These are phyloP conservation scores for Hephaestus fuliginosus DNA, from an alignment of 2,797 vertebrate species.

Conservation along the genomic window DNA sequence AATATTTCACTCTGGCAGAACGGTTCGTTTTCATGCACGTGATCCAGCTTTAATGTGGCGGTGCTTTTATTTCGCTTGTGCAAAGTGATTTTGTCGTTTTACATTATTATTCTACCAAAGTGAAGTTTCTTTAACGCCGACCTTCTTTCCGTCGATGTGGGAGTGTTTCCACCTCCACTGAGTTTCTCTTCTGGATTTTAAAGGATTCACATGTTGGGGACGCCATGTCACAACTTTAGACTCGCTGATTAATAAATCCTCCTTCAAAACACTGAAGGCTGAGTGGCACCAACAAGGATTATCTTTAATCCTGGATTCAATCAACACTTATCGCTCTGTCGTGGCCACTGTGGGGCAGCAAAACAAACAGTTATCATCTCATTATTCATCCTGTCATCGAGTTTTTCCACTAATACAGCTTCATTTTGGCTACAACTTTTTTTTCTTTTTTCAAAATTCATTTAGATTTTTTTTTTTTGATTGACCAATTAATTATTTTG, in stretches of 20 bases:
- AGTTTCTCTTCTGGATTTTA: neutral
- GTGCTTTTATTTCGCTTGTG: conserved; percentile 22
- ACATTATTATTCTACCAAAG: conserved; percentile 22
- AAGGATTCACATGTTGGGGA: neutral
- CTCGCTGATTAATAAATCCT: neutral
- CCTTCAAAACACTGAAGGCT: neutral
- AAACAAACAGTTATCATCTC: neutral
- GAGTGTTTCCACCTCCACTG: neutral
- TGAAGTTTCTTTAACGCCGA: neutral
- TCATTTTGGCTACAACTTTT: no score
- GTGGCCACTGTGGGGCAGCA: conserved; percentile 4
- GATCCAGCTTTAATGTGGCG: neutral
- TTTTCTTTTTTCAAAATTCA: neutral
- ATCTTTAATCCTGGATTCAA: neutral
- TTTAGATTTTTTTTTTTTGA: neutral
- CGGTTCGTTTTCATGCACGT: conserved; percentile 14
- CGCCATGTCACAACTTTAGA: neutral
- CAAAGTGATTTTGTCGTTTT: conserved; percentile 13
- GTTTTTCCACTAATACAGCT: no score
- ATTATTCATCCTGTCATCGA: neutral
- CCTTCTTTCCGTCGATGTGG: no score
- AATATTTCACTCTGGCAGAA: conserved; percentile 36
- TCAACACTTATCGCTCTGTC: neutral
- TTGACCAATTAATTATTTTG: no score
- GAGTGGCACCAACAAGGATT: conserved; percentile 39